Evolutionary conservation across 2,888 invertebrate genomes (phyloP).

Genomic region (Polydrusus cervinus): DNA sequence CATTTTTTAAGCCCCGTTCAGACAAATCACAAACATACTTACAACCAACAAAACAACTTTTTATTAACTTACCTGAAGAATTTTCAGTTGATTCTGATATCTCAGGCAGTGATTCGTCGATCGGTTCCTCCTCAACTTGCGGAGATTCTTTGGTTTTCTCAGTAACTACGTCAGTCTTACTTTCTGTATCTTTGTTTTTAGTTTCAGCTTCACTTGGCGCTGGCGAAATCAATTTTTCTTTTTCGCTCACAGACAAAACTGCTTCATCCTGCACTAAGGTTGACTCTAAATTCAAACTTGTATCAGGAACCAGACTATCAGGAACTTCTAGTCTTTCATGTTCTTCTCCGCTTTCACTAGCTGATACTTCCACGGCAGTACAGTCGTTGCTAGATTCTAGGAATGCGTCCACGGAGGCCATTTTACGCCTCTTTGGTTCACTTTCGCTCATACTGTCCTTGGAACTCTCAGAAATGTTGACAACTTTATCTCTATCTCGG

Average conservation of each 20-base stretch:
- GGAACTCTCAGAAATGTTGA: conserved; percentile 28
- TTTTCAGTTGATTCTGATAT: neutral
- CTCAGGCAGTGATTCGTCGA: neutral
- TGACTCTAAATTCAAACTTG: conserved; percentile 26
- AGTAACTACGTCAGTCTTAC: conserved; percentile 23
- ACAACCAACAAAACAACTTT: too few relatives aligned
- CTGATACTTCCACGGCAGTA: neutral
- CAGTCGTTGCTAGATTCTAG: neutral
- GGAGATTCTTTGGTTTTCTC: conserved; percentile 16
- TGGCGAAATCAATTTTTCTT: neutral
- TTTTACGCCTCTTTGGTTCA: neutral
- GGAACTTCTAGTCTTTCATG: conserved; percentile 4
- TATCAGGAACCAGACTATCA: conserved; percentile 3
- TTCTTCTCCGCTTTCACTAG: conserved; percentile 1
- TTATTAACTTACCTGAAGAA: conserved; percentile 17
- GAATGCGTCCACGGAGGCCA: neutral
- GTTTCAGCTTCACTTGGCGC: neutral
- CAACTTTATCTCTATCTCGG: conserved; percentile 38
- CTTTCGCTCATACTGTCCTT: conserved; percentile 21
- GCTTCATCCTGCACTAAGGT: neutral
- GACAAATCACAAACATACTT: too few relatives aligned
- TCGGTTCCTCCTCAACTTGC: neutral
- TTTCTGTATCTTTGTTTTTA: neutral
- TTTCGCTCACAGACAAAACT: neutral
- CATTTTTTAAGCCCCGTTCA: too few relatives aligned